These are phyloP conservation scores for Catharus bicknelli DNA, from an alignment of 2,113 vertebrate genomes.

Conservation along the genomic window DNA sequence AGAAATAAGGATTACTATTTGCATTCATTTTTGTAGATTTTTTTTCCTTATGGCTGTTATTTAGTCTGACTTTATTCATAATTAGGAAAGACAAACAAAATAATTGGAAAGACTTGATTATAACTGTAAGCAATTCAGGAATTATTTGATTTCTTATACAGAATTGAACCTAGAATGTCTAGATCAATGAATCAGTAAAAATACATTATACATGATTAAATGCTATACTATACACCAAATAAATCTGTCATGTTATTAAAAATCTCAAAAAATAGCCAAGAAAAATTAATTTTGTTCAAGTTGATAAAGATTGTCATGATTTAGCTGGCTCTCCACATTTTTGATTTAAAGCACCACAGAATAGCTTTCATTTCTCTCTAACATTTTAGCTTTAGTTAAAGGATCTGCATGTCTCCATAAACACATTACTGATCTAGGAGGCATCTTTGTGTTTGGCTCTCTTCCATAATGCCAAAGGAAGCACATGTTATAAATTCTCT, in stretches of 20 bases:
- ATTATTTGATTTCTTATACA: not conserved
- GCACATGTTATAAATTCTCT: not conserved
- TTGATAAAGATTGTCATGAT: not conserved
- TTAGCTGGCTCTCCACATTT: not conserved
- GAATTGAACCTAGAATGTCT: not conserved
- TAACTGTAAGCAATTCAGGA: not conserved
- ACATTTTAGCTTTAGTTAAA: not conserved
- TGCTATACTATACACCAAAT: not conserved
- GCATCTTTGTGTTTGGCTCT: not conserved
- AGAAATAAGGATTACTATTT: not conserved
- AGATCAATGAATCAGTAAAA: slow-evolving; percentile 10
- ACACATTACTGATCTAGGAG: not conserved
- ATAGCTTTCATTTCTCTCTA: not conserved
- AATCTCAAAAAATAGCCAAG: not conserved
- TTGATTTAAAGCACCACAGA: not conserved
- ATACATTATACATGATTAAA: not conserved
- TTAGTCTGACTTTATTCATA: not conserved
- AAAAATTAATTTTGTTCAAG: not conserved
- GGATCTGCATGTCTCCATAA: not conserved
- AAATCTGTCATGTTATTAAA: not conserved
- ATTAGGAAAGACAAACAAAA: not conserved
- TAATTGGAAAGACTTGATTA: not conserved
- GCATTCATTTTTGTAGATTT: not conserved
- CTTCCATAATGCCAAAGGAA: not conserved
- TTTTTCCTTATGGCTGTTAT: not conserved